phyloP scores from a whole-genome alignment of 2,113 vertebrate species.

The Oxygymnocypris stewartii region DNA sequence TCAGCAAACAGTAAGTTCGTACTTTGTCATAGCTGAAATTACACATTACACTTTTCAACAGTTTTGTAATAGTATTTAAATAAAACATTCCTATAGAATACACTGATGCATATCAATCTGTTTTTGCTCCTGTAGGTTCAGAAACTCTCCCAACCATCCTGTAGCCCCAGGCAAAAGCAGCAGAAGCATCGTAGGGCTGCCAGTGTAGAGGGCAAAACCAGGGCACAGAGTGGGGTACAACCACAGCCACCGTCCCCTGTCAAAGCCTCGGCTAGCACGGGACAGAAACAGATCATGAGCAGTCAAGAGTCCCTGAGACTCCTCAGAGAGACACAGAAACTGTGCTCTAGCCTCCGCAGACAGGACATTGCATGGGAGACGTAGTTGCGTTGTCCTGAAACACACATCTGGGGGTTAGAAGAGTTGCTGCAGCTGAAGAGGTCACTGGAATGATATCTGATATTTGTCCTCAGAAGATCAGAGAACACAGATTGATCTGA shows the following conservation, averaged over 20 bases:
- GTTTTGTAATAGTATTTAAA: background rate
- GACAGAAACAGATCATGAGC: slow-evolving; percentile 48
- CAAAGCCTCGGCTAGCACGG: slow-evolving; percentile 64
- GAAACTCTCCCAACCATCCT: slow-evolving; percentile 71
- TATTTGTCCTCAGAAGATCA: background rate
- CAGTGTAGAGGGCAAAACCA: slow-evolving; percentile 50
- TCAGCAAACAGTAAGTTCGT: slow-evolving; percentile 75
- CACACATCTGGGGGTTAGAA: background rate
- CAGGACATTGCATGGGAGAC: slow-evolving; percentile 82
- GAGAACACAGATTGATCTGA: background rate
- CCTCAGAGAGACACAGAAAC: slow-evolving; percentile 77
- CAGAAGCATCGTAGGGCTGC: slow-evolving; percentile 23
- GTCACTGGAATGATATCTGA: background rate
- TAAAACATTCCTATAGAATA: background rate
- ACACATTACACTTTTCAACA: background rate
- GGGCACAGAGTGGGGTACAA: slow-evolving; percentile 59
- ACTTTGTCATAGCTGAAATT: background rate
- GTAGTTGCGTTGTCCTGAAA: slow-evolving; percentile 54
- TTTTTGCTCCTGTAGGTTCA: slow-evolving; percentile 69
- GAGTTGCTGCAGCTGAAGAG: background rate
- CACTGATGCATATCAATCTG: background rate
- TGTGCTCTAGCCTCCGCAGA: slow-evolving; percentile 79
- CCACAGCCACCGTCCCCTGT: slow-evolving; percentile 63
- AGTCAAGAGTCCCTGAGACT: slow-evolving; percentile 71
- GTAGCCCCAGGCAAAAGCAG: slow-evolving; percentile 65